Conservation (phyloP, 1,140 invertebrate genomes). For the Rhopalosiphum maidis region DNA sequence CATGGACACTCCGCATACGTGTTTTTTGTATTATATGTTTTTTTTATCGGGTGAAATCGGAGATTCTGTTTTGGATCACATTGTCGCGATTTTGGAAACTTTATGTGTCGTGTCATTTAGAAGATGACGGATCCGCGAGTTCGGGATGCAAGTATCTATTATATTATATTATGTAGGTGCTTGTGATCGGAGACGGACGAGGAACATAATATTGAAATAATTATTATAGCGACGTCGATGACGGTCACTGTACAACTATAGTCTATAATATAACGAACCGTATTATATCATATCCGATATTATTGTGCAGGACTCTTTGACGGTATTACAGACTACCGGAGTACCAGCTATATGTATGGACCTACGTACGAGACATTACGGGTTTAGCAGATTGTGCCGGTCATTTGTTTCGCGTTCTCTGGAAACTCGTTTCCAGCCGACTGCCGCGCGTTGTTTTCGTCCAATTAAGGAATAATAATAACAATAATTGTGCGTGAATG, state of each 20-base stretch:
- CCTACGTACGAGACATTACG: background rate
- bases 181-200: background rate
- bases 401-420: background rate
- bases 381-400: background rate
- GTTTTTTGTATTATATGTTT: too few species aligned
- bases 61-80: too few species aligned
- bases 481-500: slow-evolving; percentile 3
- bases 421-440: background rate
- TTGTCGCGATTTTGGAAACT: background rate
- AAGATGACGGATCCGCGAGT: background rate
- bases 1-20: too few species aligned
- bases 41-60: too few species aligned
- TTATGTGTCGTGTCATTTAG: background rate
- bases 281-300: background rate
- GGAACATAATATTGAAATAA: background rate
- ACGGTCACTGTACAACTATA: background rate
- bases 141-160: too few species aligned
- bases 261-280: background rate
- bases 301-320: background rate
- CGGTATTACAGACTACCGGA: background rate
- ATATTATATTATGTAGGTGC: too few species aligned
- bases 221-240: background rate
- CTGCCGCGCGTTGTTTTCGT: background rate
- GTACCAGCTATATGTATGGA: too few species aligned
- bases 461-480: slow-evolving; percentile 29